Evolutionary conservation across 2,113 vertebrate species (phyloP).

Genomic region (Catharus minimus): DNA sequence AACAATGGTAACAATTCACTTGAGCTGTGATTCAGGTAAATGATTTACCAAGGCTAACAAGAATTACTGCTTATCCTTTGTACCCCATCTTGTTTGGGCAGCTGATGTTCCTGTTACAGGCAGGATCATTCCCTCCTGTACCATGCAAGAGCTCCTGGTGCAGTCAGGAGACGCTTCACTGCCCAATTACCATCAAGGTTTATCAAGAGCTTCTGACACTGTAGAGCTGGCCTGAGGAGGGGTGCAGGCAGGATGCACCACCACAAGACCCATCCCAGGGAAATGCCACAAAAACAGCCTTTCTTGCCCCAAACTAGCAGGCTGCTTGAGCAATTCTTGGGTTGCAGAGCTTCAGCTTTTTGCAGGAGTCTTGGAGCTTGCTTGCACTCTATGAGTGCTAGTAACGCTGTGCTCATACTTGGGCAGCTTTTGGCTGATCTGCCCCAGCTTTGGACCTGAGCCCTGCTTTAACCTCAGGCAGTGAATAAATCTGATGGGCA

Average conservation of each 20-base stretch:
- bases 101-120: neutral
- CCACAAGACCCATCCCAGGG: neutral
- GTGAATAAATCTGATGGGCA: conserved; percentile 41
- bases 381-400: neutral
- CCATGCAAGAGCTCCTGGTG: neutral
- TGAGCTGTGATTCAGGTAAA: neutral
- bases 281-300: neutral
- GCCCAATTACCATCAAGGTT: neutral
- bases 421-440: neutral
- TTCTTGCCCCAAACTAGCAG: neutral
- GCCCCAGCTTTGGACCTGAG: neutral
- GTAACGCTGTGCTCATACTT: neutral
- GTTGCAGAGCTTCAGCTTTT: neutral
- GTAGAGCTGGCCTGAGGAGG: neutral
- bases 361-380: neutral
- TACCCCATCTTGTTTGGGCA: neutral
- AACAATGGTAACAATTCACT: conserved; percentile 8
- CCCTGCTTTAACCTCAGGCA: neutral
- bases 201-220: neutral
- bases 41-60: neutral
- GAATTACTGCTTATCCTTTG: neutral
- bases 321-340: neutral
- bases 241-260: neutral
- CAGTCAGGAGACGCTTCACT: neutral
- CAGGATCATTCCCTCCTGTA: neutral